These are phyloP conservation scores for Argyrosomus regius DNA, from an alignment of 2,797 vertebrate genomes.

Conservation along the genomic window DNA sequence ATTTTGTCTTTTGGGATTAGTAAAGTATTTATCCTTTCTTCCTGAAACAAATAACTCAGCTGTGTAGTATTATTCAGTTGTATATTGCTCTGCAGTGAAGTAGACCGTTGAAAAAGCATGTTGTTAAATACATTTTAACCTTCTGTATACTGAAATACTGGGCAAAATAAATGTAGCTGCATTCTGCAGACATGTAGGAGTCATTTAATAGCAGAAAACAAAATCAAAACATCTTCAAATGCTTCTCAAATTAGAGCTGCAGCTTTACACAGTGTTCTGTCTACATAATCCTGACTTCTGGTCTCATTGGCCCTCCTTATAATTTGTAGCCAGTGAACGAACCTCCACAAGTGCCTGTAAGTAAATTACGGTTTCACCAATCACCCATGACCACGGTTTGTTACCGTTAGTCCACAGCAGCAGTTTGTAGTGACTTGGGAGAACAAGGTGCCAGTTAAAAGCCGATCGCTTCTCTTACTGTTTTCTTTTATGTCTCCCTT, in stretches of 20 bases:
- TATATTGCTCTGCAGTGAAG: background rate
- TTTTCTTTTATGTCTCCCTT: conserved; percentile 13
- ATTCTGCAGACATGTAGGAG: background rate
- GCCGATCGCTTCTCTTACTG: background rate
- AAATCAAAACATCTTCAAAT: background rate
- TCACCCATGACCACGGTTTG: background rate
- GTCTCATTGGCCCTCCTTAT: background rate
- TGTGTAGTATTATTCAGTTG: background rate
- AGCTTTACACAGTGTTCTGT: background rate
- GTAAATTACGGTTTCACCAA: background rate
- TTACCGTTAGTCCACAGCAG: background rate
- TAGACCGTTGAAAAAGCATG: too few relatives aligned
- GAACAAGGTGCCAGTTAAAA: background rate
- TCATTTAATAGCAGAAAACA: background rate
- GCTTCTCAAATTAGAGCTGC: background rate
- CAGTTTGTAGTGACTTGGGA: background rate
- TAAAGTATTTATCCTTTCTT: background rate
- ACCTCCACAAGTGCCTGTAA: background rate
- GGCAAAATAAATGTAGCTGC: background rate
- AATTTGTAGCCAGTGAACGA: background rate
- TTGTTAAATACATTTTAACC: background rate
- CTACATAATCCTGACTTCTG: background rate
- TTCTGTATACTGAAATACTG: background rate
- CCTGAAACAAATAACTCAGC: background rate
- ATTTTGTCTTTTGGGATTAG: background rate